Evolutionary conservation across 2,113 vertebrate species (phyloP), one percentile per base, ranked within the genome.

Genomic region (Orientallactaga bullata): DNA sequence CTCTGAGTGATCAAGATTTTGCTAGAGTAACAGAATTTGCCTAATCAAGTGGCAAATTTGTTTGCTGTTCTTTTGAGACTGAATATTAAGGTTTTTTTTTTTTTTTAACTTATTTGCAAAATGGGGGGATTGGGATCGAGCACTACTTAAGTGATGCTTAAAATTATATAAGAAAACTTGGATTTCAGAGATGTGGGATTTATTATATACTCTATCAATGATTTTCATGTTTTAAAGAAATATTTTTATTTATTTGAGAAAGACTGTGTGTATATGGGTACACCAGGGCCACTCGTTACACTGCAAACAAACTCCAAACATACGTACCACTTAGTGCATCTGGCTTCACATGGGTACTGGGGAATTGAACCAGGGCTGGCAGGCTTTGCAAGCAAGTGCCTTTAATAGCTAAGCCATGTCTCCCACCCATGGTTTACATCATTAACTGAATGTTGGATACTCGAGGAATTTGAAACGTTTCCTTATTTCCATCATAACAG

Each of bases 21-120:
- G 89, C 32, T 68, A 83, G 39, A 85, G 47, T 94, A 79, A 74
- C 12, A 82, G 74, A 58, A 88, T 24, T 86, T 74, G 73, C 3
- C 17, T 82, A 85, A 86, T 95, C 55, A 96, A 17, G 79, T 5
- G 13, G 4, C 61, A 95, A 26, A 35, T 28, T 87, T 78, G 5
- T 93, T 89, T 87, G 30, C 66, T 82, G 85, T n/a, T 95, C 58
- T 90, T 88, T 65, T 89, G 58, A 89, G 85, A 63, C 24, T 84
- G 66, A 60, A 37, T 1, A 23, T 83, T 69, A 55, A 26, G 58
- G 32, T 93, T 95, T 55, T 92, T 85, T 32, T 88, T 11, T 80
- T 93, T n/a, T n/a, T n/a, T n/a, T n/a, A n/a, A n/a, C n/a, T n/a
- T n/a, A 61, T 58, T 85, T 95, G 39, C 24, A 69, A 37, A 85